Conservation (phyloP, 2,797 vertebrate genomes). For the Zenarchopterus dispar region DNA sequence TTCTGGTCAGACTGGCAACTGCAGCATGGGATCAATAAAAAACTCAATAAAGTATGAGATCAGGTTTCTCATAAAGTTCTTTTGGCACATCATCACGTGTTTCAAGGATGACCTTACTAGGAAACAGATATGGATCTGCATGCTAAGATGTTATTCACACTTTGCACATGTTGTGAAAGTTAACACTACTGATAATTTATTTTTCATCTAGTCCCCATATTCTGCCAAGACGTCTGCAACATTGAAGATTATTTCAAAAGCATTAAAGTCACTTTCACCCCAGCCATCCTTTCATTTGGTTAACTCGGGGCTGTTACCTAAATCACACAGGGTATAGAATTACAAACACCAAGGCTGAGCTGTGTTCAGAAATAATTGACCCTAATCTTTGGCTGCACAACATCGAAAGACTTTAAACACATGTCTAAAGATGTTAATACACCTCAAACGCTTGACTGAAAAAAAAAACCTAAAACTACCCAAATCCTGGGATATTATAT, state of each 20-base stretch:
- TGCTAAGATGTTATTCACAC: constrained; percentile 56
- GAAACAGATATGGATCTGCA: constrained; percentile 18
- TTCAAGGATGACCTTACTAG: constrained; percentile 30
- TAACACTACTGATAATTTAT: constrained; percentile 22
- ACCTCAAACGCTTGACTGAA: constrained; percentile 18
- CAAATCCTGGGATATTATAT: constrained; percentile 22
- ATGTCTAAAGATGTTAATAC: constrained; percentile 36
- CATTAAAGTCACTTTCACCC: constrained; percentile 51
- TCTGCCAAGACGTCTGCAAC: constrained; percentile 47
- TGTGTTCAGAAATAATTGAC: constrained; percentile 45
- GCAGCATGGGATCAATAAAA: constrained; percentile 46
- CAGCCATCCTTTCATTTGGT: constrained; percentile 44
- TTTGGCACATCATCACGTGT: constrained; percentile 34
- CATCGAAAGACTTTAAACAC: constrained; percentile 49
- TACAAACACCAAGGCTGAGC: constrained; percentile 35
- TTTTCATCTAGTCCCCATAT: constrained; percentile 41
- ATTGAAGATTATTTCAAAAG: constrained; percentile 39
- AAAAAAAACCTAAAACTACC: constrained; percentile 22
- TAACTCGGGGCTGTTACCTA: constrained; percentile 37
- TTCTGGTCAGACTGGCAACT: constrained; percentile 28
- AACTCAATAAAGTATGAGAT: constrained; percentile 42
- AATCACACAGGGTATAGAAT: constrained; percentile 47
- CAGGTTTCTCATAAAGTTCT: constrained; percentile 53
- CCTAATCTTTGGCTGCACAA: constrained; percentile 38
- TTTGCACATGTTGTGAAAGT: constrained; percentile 23